Evolutionary conservation across 2,797 vertebrate species (phyloP).

Genomic region (Pachyuromys duprasi): DNA sequence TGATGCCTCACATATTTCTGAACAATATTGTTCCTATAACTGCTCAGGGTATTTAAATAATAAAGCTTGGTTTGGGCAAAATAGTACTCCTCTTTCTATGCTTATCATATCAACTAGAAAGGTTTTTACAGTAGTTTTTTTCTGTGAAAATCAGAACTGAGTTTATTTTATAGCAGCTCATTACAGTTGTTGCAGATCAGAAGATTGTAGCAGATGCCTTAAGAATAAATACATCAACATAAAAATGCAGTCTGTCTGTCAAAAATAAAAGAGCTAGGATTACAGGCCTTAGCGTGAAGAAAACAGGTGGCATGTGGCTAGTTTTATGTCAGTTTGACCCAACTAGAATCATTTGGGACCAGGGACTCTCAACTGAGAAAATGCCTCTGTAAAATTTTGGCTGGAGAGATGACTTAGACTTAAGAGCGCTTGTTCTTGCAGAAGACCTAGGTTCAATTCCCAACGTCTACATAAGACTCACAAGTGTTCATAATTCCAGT

Average conservation of each 20-base stretch:
- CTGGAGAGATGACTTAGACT: not conserved
- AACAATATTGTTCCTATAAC: constrained; percentile 44
- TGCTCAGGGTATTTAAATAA: constrained; percentile 59
- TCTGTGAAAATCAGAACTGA: constrained; percentile 42
- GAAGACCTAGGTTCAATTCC: not conserved
- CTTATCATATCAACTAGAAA: constrained; percentile 9
- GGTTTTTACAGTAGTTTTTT: not conserved
- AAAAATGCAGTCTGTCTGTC: not conserved
- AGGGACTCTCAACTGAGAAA: not conserved
- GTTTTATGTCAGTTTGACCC: not conserved
- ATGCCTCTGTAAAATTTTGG: not conserved
- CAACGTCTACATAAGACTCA: too few species aligned
- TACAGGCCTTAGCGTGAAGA: not conserved
- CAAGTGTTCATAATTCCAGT: too few species aligned
- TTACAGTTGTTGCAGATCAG: not conserved
- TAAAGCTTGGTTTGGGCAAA: constrained; percentile 60
- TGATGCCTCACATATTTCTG: not conserved
- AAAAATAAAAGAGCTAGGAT: not conserved
- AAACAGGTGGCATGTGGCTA: not conserved
- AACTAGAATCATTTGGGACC: not conserved
- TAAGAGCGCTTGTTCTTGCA: not conserved
- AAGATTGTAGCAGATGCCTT: not conserved
- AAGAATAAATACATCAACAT: not conserved
- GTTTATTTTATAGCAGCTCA: constrained; percentile 31
- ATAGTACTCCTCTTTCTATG: constrained; percentile 4